Percentiles rank a stretch among this genome's conserved stretches.
phyloP scores from a whole-genome alignment of 37 sponge, comb jelly and placozoan species.

The Cladorhizidae sp. region DNA sequence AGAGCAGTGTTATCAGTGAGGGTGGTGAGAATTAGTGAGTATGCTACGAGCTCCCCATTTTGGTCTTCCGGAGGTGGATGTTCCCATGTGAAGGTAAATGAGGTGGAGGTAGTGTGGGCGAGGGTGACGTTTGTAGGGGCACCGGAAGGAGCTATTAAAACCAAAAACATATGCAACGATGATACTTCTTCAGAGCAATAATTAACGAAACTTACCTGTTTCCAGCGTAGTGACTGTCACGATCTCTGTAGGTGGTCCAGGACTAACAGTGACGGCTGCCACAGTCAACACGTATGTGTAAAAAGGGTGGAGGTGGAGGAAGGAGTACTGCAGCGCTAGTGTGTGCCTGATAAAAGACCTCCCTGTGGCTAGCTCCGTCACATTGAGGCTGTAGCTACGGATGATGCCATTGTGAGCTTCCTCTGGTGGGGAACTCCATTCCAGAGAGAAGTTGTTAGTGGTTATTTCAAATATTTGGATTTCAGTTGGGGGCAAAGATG shows the following conservation, averaged over 20 bases:
- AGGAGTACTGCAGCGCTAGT: neutral
- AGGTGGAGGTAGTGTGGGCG: constrained; percentile 1
- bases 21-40: neutral
- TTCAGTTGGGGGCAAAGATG: constrained; percentile 4
- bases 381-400: constrained; percentile 12
- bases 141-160: constrained; percentile 16
- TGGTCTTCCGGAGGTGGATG: constrained; percentile 6
- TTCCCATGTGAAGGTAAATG: constrained; percentile 18
- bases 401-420: constrained; percentile 37
- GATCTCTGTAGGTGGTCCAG: constrained; percentile 12
- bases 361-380: constrained; percentile 1
- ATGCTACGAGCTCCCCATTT: constrained; percentile 32
- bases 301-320: constrained; percentile 33
- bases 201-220: constrained; percentile 35
- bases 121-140: neutral
- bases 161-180: neutral
- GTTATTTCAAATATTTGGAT: neutral
- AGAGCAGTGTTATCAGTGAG: neutral
- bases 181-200: too few relatives aligned
- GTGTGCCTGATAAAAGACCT: neutral
- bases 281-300: constrained; percentile 27
- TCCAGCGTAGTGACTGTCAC: neutral
- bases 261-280: constrained; percentile 26
- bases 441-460: neutral
- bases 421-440: constrained; percentile 10